These are phyloP conservation scores for Cephalopterus ornatus DNA, from an alignment of 2,113 vertebrate genomes.

Conservation along the genomic window DNA sequence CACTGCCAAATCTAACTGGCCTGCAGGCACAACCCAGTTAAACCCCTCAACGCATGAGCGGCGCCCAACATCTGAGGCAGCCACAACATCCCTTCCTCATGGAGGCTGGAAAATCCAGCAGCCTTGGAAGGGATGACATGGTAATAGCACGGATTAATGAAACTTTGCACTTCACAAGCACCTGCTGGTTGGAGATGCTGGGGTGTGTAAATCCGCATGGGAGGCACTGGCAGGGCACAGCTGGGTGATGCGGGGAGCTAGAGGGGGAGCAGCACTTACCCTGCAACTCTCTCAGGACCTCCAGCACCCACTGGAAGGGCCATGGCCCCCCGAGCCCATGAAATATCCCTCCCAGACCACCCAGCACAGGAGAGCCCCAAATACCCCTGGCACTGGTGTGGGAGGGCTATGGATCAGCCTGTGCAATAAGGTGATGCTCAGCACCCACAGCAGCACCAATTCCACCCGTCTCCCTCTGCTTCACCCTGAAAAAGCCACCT, in stretches of 20 bases:
- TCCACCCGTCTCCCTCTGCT: neutral
- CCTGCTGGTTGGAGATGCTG: neutral
- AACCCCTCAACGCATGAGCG: fast-evolving
- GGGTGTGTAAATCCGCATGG: fast-evolving
- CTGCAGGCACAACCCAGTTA: neutral
- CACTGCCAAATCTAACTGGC: neutral
- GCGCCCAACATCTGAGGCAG: fast-evolving
- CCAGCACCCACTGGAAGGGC: neutral
- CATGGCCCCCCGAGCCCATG: neutral
- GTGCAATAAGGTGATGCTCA: fast-evolving
- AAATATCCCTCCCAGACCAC: neutral
- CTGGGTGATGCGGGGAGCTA: neutral
- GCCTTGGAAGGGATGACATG: neutral
- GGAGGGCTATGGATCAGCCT: neutral
- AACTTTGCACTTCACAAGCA: neutral
- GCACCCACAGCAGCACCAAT: neutral
- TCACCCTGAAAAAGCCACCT: neutral
- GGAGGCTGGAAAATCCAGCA: neutral
- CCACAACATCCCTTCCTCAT: fast-evolving
- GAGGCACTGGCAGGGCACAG: neutral
- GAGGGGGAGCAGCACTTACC: fast-evolving
- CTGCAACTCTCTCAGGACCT: neutral
- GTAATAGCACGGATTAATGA: neutral
- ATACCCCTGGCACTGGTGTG: fast-evolving
- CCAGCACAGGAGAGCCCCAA: neutral